Conservation (phyloP, 2,113 vertebrate species). For the Himantopus leucocephalus region DNA sequence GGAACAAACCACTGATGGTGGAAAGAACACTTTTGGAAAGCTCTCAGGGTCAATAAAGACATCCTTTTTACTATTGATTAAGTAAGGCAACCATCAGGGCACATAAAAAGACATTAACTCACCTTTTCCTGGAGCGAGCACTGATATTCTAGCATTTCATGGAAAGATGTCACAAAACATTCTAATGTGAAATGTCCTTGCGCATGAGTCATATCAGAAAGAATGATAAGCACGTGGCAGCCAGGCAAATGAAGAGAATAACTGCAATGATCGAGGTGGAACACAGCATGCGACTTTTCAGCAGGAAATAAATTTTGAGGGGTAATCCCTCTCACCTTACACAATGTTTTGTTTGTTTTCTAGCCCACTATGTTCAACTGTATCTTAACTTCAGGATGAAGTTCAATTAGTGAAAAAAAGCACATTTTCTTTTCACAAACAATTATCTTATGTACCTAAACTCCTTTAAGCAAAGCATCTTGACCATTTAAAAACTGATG, state of each 20-base stretch:
- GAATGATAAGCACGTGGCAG: neutral
- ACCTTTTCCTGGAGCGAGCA: slow-evolving; percentile 54
- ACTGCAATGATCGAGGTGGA: rapidly evolving
- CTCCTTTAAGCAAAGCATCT: neutral
- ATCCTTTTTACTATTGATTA: slow-evolving; percentile 15
- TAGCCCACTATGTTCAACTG: neutral
- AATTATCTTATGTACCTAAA: neutral
- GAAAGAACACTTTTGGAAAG: slow-evolving; percentile 16
- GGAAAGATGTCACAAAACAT: slow-evolving; percentile 58
- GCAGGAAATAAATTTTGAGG: neutral
- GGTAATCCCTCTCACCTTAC: neutral
- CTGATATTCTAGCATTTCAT: neutral
- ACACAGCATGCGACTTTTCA: rapidly evolving
- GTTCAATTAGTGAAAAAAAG: neutral
- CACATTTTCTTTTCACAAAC: neutral
- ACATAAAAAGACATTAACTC: neutral
- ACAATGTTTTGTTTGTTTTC: neutral
- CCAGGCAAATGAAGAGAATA: slow-evolving; percentile 31
- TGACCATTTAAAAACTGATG: rapidly evolving
- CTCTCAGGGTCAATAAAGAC: neutral
- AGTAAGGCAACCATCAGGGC: neutral
- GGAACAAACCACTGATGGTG: neutral
- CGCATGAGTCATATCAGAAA: neutral
- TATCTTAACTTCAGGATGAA: neutral
- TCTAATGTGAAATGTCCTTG: neutral